These are phyloP conservation scores for Melanophora roralis DNA, from an alignment of 2,888 invertebrate species.

Conservation along the genomic window DNA sequence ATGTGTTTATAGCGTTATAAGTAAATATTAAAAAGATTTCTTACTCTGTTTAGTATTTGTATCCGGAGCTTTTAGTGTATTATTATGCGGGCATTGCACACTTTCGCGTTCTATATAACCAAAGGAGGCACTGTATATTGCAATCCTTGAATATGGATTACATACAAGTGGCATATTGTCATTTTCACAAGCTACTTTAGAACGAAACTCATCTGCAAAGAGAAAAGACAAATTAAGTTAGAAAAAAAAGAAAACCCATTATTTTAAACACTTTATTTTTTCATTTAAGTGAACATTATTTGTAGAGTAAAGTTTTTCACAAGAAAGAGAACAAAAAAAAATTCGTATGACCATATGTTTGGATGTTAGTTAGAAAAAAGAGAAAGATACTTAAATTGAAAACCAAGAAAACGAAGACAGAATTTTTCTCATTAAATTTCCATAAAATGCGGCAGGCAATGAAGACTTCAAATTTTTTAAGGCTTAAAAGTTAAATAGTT, in stretches of 20 bases:
- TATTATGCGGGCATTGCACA: conserved; percentile 87
- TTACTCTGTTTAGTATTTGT: conserved; percentile 69
- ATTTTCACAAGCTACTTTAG: conserved; percentile 95
- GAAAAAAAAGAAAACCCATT: conserved; percentile 17
- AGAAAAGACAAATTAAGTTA: neutral
- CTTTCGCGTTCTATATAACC: conserved; percentile 93
- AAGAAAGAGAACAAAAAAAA: no score
- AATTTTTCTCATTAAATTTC: conserved; percentile 43
- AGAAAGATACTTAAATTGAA: neutral
- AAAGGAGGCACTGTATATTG: conserved; percentile 94
- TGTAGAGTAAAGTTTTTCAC: neutral
- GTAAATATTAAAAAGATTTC: conserved; percentile 57
- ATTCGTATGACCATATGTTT: no score
- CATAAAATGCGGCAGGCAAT: conserved; percentile 25
- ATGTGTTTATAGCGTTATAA: neutral
- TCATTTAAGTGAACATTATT: neutral
- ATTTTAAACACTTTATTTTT: conserved; percentile 27
- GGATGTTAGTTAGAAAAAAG: neutral
- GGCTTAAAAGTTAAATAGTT: conserved; percentile 6
- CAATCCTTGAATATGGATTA: conserved; percentile 90
- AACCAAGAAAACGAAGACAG: neutral
- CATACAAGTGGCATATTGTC: conserved; percentile 92
- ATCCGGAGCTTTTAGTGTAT: conserved; percentile 66
- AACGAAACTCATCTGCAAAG: conserved; percentile 92
- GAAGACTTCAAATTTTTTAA: conserved; percentile 1